Percentiles rank a stretch among this genome's conserved stretches.
Conservation (phyloP, 2,797 vertebrate species). For the Acanthornis magna region DNA sequence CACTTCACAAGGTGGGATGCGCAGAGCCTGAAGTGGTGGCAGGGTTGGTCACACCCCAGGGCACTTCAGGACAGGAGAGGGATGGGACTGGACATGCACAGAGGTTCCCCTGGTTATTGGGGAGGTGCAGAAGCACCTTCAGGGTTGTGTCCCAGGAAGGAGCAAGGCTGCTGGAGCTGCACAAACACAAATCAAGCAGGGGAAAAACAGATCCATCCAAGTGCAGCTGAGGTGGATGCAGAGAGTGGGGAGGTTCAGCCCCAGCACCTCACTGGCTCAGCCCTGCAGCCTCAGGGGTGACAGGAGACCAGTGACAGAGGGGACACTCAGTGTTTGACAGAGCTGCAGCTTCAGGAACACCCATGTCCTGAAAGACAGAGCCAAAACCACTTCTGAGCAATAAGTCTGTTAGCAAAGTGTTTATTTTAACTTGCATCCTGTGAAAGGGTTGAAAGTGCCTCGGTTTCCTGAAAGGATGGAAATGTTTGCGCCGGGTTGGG, state of each 20-base stretch:
- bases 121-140: background rate
- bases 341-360: background rate
- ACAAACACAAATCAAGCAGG: background rate
- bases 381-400: background rate
- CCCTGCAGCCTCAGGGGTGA: background rate
- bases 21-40: background rate
- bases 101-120: background rate
- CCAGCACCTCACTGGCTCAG: fast-evolving
- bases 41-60: background rate
- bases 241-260: background rate
- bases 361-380: background rate
- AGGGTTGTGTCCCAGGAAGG: too few relatives aligned
- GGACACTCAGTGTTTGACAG: background rate
- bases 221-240: background rate
- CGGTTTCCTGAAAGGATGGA: background rate
- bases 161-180: background rate
- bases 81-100: fast-evolving
- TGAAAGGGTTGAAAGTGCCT: background rate
- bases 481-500: background rate
- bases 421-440: background rate
- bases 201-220: background rate
- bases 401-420: background rate
- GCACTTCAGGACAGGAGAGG: background rate
- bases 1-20: background rate
- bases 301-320: background rate